Evolutionary conservation across 2,888 invertebrate genomes (phyloP).

Genomic region (Macrophya alboannulata): DNA sequence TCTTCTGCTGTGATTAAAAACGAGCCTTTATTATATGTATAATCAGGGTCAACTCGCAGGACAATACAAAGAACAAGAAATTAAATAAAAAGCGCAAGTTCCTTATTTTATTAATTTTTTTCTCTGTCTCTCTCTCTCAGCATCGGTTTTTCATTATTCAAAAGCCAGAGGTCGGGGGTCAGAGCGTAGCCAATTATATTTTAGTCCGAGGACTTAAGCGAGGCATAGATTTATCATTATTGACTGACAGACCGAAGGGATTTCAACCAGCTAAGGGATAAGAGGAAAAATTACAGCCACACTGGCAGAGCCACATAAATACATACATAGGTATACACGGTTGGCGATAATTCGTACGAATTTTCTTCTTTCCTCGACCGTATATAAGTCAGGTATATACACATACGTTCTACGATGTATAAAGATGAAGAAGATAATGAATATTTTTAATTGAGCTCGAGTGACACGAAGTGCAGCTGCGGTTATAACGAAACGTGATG

Average conservation of each 20-base stretch:
- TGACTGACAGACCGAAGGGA: conserved; percentile 45
- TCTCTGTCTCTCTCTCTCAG: background rate
- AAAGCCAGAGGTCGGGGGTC: conserved; percentile 18
- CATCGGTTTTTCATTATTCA: conserved; percentile 32
- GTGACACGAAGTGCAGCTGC: conserved; percentile 69
- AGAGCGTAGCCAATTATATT: conserved; percentile 35
- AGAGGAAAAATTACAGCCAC: background rate
- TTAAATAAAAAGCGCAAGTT: background rate
- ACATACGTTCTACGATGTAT: conserved; percentile 41
- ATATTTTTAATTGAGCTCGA: conserved; percentile 73
- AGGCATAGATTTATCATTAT: conserved; percentile 43
- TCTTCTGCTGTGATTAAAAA: background rate
- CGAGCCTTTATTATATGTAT: background rate
- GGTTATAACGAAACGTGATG: conserved; percentile 51
- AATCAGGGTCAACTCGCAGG: background rate
- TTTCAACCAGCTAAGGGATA: background rate
- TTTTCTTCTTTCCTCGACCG: background rate
- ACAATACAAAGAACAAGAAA: background rate
- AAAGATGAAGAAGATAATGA: conserved; percentile 73
- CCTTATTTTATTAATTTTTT: too few relatives aligned
- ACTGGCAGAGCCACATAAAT: background rate
- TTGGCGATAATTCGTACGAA: background rate
- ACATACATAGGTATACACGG: too few relatives aligned
- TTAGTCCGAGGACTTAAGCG: background rate
- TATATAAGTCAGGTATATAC: background rate